phyloP scores from a whole-genome alignment of 2,888 invertebrate species.

The Drosophila leonis region DNA sequence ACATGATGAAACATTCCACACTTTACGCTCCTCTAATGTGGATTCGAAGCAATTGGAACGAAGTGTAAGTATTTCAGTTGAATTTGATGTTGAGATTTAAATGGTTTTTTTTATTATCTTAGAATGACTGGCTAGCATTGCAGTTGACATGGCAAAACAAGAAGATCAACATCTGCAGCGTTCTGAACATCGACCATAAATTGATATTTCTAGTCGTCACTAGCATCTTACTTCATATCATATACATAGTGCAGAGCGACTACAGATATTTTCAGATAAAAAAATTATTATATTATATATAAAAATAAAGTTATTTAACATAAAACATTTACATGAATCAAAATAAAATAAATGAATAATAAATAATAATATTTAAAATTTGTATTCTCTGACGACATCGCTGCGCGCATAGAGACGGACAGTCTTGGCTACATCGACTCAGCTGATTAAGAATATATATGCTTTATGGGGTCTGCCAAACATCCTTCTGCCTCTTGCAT shows the following conservation, averaged over 20 bases:
- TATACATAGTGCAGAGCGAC: constrained; percentile 46
- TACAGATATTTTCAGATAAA: constrained; percentile 4
- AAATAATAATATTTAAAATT: too few species aligned
- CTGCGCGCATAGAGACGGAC: too few species aligned
- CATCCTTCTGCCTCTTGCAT: too few species aligned
- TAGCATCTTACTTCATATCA: constrained; percentile 26
- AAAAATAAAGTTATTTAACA: too few species aligned
- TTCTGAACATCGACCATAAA: constrained; percentile 17
- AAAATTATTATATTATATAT: too few species aligned
- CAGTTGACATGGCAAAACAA: constrained; percentile 40
- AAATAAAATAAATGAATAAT: too few species aligned
- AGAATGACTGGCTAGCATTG: constrained; percentile 41
- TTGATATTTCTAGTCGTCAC: constrained; percentile 18
- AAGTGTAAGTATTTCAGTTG: constrained; percentile 24
- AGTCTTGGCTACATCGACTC: too few species aligned
- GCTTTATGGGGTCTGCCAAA: too few species aligned
- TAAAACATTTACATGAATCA: too few species aligned
- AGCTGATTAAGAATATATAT: too few species aligned
- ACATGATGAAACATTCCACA: constrained; percentile 6
- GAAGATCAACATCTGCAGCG: constrained; percentile 11
- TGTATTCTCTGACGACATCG: too few species aligned
- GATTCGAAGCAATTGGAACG: constrained; percentile 1
- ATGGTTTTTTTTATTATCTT: neutral
- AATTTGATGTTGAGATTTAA: too few species aligned
- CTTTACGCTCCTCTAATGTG: constrained; percentile 8